Conservation (phyloP, 2,797 vertebrate genomes). For the Scarus forsteni region DNA sequence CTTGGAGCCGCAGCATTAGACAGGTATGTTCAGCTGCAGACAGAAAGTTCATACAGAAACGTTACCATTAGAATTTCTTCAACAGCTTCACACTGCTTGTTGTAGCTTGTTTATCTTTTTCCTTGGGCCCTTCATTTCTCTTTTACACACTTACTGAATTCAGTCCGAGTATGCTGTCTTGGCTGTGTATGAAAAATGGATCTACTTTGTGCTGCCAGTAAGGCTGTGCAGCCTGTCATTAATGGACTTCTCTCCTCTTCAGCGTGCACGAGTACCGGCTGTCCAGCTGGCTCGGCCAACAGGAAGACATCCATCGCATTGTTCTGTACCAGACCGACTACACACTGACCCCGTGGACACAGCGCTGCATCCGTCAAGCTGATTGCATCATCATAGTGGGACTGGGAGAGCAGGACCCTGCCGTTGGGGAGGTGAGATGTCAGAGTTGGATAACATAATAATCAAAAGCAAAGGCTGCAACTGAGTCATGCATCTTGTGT, state of each 20-base stretch:
- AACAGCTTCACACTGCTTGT: slow-evolving; percentile 7
- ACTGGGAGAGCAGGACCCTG: slow-evolving; percentile 93
- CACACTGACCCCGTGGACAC: slow-evolving; percentile 93
- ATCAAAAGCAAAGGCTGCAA: not conserved
- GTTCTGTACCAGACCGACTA: slow-evolving; percentile 95
- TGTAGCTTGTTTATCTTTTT: not conserved
- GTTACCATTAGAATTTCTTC: not conserved
- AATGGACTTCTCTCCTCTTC: slow-evolving; percentile 44
- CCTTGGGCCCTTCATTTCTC: not conserved
- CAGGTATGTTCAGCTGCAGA: slow-evolving; percentile 80
- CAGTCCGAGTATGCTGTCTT: slow-evolving; percentile 34
- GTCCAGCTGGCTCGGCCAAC: slow-evolving; percentile 96
- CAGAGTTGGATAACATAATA: not conserved
- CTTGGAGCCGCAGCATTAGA: slow-evolving; percentile 93
- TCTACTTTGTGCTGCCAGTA: slow-evolving; percentile 31
- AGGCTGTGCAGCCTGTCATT: slow-evolving; percentile 21
- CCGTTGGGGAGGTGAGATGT: slow-evolving; percentile 84
- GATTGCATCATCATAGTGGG: slow-evolving; percentile 96
- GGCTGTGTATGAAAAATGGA: slow-evolving; percentile 24
- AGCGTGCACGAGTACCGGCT: slow-evolving; percentile 95
- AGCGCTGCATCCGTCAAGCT: slow-evolving; percentile 95
- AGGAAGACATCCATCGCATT: slow-evolving; percentile 96
- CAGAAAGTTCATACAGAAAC: not conserved
- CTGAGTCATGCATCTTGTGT: not conserved
- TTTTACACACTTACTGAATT: slow-evolving; percentile 39